Base-by-base conservation (phyloP, 2,797 vertebrate genomes). In the Rachycentron canadum region DNA sequence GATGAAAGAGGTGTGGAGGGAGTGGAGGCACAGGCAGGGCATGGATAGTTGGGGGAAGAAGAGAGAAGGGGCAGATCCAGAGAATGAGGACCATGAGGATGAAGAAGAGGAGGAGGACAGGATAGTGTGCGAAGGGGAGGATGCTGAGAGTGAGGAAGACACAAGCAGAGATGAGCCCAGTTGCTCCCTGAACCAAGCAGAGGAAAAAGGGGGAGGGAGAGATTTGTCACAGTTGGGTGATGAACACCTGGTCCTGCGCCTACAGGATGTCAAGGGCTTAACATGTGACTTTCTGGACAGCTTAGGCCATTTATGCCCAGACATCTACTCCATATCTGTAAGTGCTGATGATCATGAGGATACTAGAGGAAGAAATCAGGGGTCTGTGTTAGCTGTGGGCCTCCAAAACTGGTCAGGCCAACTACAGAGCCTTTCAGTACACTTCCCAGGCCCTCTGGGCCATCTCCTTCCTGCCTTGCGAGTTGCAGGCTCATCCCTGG, bases 401-500 rank as follows among this genome's bases (percentile, higher is more conserved):
- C 85, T 94, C 40, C 59, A n/a, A 21, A 23, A 64, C 7, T 96
- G 96, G 95, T 52, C 73, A 0, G 41, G 71, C 11, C 92, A 89
- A 85, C 92, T 98, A 66, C 72, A 25, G 13, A 87, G 74, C 17
- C 86, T 98, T 32, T 90, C 88, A 0, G 59, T 97, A 53, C 89
- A 90, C 14, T 94, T 93, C 58, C 1, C 73, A 0, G 93, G 90
- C 69, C 41, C 19, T 2, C 67, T 97, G 82, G 78, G 32, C 0
- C 92, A 95, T 64, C 78, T 95, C 23, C 73, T 95, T 43, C 89
- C 92, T 0, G 53, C 93, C n/a, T 40, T 91, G 0, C 79, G 17
- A 52, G 43, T 67, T 4, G 70, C 89, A 57, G 95, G 95, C 6
- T 56, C 80, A 0, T 86, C 50, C 16, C 91, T 98, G 58, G 70